Evolutionary conservation across 2,888 invertebrate species (phyloP).

Genomic region (Drepanosiphum platanoidis): DNA sequence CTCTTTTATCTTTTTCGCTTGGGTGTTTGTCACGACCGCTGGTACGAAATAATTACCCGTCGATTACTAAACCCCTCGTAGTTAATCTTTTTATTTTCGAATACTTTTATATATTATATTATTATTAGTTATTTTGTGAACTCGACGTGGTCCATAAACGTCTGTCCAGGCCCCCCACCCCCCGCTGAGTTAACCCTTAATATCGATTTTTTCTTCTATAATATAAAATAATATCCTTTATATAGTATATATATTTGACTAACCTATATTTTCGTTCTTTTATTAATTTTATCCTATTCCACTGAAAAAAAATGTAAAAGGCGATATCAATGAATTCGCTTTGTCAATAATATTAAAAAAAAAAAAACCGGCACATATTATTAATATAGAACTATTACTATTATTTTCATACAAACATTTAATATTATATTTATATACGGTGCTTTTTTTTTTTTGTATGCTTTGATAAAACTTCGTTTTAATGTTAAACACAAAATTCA

Average conservation of each 20-base stretch:
- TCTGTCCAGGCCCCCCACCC: background rate
- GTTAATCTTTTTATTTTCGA: background rate
- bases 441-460: background rate
- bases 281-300: background rate
- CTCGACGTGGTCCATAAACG: background rate
- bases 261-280: constrained; percentile 27
- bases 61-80: background rate
- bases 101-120: background rate
- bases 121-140: constrained; percentile 25
- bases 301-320: background rate
- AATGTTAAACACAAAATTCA: background rate
- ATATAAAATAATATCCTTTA: constrained; percentile 19
- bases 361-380: background rate
- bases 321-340: too few relatives aligned
- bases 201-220: constrained; percentile 26
- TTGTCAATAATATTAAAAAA: too few relatives aligned
- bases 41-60: constrained; percentile 25
- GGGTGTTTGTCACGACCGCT: background rate
- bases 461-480: background rate
- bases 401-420: background rate
- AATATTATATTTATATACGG: background rate
- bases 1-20: background rate
- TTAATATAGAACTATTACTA: background rate
- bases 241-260: background rate
- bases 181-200: background rate